These are phyloP conservation scores for Dicaeum eximium DNA, from an alignment of 2,113 vertebrate genomes.

Conservation along the genomic window DNA sequence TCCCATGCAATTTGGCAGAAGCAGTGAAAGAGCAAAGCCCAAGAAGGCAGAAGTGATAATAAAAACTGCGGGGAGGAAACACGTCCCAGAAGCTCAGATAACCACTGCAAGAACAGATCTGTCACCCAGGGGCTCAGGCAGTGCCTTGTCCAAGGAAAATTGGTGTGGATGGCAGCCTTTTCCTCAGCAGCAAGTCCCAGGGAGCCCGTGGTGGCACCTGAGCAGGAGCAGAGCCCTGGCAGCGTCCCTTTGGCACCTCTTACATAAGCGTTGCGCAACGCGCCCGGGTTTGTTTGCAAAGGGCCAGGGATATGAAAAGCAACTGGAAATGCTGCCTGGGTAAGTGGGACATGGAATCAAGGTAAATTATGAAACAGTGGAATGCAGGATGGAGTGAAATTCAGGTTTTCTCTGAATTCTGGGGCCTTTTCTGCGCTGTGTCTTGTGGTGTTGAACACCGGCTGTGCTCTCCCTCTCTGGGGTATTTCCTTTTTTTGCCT, in stretches of 20 bases:
- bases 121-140: neutral
- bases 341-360: slow-evolving; percentile 32
- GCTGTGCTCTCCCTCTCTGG: fast-evolving
- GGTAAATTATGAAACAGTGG: slow-evolving; percentile 30
- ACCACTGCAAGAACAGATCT: neutral
- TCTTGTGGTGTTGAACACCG: fast-evolving
- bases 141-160: neutral
- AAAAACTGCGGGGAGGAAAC: neutral
- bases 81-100: neutral
- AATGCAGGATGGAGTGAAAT: neutral
- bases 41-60: neutral
- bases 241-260: neutral
- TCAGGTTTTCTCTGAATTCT: neutral
- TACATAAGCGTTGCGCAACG: neutral
- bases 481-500: neutral
- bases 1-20: neutral
- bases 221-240: neutral
- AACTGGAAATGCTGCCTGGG: neutral
- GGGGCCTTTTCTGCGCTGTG: neutral
- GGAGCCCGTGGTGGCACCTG: neutral
- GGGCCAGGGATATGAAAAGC: neutral
- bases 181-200: neutral
- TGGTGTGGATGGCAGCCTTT: fast-evolving
- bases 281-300: neutral
- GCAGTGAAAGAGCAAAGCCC: neutral